Base-by-base conservation (phyloP, 2,113 vertebrate genomes). In the Tragelaphus strepsiceros region DNA sequence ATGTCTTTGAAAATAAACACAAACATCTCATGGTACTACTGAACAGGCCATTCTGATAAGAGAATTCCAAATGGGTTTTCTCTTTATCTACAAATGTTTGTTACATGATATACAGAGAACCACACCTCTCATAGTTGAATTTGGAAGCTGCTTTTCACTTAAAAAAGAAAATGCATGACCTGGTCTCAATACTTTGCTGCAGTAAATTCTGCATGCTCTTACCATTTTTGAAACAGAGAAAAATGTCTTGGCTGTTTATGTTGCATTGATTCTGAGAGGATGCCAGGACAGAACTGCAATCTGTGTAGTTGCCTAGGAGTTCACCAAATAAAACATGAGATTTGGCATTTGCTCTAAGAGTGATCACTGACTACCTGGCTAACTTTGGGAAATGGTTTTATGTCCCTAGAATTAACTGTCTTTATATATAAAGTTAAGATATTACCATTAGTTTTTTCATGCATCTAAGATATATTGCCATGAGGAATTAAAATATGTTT, bases 121-220 rank as follows among this genome's bases (percentile, higher is more conserved):
- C 0, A 0, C 35, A 15, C 17, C 54, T n/a, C 8, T 16, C 19
- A n/a, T 26, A 24, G 54, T 51, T n/a, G 13, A 46, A 30, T 51
- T 80, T 51, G 26, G 2, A 28, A 80, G 15, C 39, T n/a, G 19
- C 28, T 15, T 90, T 56, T 46, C 28, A 46, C 71, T 49, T n/a
- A 19, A 9, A 8, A n/a, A 61, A 49, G 1, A 17, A 67, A 61
- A 81, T 28, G 9, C 9, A 61, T 71, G 19, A 30, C 16, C 53
- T 43, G 15, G 30, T 49, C 54, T 49, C 39, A 6, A 35, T 35
- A 46, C 9, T 61, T 90, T n/a, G 14, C 14, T 49, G 14, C 24
- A 78, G 74, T 49, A 78, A 78, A 24, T 32, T 61, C 74, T 59
- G 22, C 56, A 30, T 49, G 39, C 74, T 51, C 9, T 26, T 35